Evolutionary conservation across 2,113 vertebrate species (phyloP), one percentile per base, ranked within the genome.

Genomic region (Scortum barcoo): DNA sequence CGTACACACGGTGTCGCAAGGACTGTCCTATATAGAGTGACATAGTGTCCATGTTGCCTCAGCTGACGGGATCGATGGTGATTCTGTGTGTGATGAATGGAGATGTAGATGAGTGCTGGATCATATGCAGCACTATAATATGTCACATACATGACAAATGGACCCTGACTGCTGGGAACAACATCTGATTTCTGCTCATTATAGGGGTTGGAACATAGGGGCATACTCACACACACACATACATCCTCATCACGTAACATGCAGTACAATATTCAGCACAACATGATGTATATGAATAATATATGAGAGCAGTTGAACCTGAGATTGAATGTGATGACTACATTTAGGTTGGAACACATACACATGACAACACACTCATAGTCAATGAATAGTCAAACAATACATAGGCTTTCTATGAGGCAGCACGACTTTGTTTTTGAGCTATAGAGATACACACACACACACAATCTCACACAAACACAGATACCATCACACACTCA

Each of bases 21-120:
- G 61, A 66, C 66, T n/a, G 80, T 8, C 81, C 36, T 56, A 74
- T 22, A 80, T 62, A 62, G 28, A 72, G 56, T 76, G 68, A 85
- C 62, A 76, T 54, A 78, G 54, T 79, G 50, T 44, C 42, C 13
- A 54, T 78, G 73, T 63, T 54, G 72, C 71, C 76, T 63, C 66
- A 36, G 42, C 58, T 82, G 68, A 72, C 0, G 16, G 75, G 51
- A 84, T 86, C 56, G 1, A 86, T 88, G 76, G 76, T 70, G 28
- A 76, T 75, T 76, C 46, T 81, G 76, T 48, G 50, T 65, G 51
- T 83, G 88, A 88, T 83, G 28, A 78, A 88, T 89, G 58, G 58
- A 80, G 62, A 61, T 40, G 40, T 62, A 65, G 68, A 57, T 2
- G 72, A 77, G 68, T 42, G 67, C 44, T 70, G 62, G 67, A 69